Conservation (phyloP, 2,888 invertebrate species). For the Conus canariensis region DNA sequence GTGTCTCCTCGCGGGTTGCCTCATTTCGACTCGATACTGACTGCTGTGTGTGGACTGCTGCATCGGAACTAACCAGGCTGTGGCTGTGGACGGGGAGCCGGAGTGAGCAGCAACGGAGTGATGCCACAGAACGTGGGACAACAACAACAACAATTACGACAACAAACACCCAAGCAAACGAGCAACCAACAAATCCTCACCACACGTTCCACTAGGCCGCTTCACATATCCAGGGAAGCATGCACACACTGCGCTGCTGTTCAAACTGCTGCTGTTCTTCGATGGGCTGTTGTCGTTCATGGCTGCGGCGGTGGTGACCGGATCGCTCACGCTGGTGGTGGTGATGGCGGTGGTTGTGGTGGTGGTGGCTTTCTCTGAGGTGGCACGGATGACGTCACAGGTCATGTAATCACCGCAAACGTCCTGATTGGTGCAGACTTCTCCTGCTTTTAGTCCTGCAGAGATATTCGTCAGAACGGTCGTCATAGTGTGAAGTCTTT, state of each 20-base stretch:
- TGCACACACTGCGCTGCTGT: background rate
- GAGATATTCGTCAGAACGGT: background rate
- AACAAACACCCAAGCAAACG: too few species aligned
- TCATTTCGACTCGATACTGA: too few species aligned
- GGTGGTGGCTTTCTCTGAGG: background rate
- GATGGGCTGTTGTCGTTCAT: background rate
- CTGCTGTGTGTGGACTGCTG: too few species aligned
- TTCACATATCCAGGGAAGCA: background rate
- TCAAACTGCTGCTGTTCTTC: background rate
- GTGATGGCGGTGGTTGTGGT: background rate
- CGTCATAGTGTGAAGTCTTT: too few species aligned
- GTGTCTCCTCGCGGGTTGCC: too few species aligned
- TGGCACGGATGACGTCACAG: background rate
- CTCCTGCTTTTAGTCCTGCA: background rate
- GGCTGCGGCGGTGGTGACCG: background rate
- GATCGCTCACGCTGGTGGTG: background rate
- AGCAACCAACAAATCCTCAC: background rate
- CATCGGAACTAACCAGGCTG: too few species aligned
- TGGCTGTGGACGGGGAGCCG: too few species aligned
- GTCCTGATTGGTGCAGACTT: background rate
- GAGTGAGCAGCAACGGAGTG: too few species aligned
- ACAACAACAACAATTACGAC: too few species aligned
- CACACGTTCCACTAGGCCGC: conserved; percentile 1
- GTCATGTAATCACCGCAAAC: conserved; percentile 14
- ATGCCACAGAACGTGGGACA: too few species aligned